These are phyloP conservation scores for Lepisosteus oculatus DNA, from an alignment of 2,113 vertebrate species.

Conservation along the genomic window DNA sequence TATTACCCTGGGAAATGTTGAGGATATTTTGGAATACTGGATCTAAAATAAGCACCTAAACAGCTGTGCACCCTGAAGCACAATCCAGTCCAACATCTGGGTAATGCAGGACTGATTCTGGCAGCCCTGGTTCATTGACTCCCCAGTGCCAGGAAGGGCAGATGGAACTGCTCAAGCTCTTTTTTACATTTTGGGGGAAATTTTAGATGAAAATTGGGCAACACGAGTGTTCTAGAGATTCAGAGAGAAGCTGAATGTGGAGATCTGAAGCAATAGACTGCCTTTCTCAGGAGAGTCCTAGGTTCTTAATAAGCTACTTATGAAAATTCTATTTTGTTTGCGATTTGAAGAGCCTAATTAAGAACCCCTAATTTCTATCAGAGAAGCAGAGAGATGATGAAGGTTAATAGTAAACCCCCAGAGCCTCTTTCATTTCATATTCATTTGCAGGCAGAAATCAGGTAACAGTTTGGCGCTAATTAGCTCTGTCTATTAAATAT, in stretches of 20 bases:
- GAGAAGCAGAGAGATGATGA: conserved; percentile 61
- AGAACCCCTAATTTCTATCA: conserved; percentile 67
- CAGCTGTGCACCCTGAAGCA: conserved; percentile 80
- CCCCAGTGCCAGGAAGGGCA: conserved; percentile 71
- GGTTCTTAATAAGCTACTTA: conserved; percentile 75
- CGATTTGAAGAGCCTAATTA: conserved; percentile 79
- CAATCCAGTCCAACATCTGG: conserved; percentile 80
- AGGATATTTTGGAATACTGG: conserved; percentile 38
- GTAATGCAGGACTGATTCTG: conserved; percentile 70
- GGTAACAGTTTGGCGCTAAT: conserved; percentile 79
- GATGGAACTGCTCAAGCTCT: conserved; percentile 71
- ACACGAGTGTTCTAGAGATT: conserved; percentile 54
- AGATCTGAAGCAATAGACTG: conserved; percentile 64
- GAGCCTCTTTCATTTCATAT: conserved; percentile 61
- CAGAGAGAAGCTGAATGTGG: conserved; percentile 66
- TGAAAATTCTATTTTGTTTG: conserved; percentile 79
- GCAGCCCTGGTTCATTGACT: conserved; percentile 64
- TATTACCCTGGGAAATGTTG: not conserved
- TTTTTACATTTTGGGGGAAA: conserved; percentile 70
- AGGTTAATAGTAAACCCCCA: conserved; percentile 69
- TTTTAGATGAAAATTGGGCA: conserved; percentile 68
- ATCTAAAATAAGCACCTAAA: conserved; percentile 57
- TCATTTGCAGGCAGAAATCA: conserved; percentile 75
- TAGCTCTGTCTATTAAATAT: conserved; percentile 71
- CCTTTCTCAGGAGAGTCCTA: conserved; percentile 61